Conservation (phyloP, 2,888 invertebrate species). For the Dascillus cervinus region DNA sequence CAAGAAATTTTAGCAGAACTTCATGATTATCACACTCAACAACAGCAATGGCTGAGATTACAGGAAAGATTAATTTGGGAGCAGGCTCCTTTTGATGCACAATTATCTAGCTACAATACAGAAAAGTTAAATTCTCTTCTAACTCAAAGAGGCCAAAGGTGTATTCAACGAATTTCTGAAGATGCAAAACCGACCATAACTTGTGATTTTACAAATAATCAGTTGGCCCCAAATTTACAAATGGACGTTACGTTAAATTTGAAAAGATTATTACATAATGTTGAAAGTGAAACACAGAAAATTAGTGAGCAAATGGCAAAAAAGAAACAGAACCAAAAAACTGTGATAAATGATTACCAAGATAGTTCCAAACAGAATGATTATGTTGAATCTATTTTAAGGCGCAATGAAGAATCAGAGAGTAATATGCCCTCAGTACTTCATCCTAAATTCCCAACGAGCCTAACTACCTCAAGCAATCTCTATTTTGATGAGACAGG, state of each 20-base stretch:
- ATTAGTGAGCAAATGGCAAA: slow-evolving; percentile 41
- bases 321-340: slow-evolving; percentile 7
- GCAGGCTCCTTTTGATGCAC: slow-evolving; percentile 43
- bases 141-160: slow-evolving; percentile 33
- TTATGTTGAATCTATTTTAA: background rate
- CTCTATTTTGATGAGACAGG: slow-evolving; percentile 49
- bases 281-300: slow-evolving; percentile 46
- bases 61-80: slow-evolving; percentile 52
- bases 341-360: background rate
- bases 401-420: slow-evolving; percentile 6
- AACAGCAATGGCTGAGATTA: slow-evolving; percentile 52
- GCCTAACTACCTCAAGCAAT: slow-evolving; percentile 43
- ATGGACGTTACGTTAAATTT: slow-evolving; percentile 43
- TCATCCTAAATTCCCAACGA: slow-evolving; percentile 43
- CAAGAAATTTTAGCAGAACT: slow-evolving; percentile 55
- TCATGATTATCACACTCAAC: slow-evolving; percentile 54
- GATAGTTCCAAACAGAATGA: background rate
- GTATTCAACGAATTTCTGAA: slow-evolving; percentile 36
- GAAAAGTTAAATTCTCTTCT: slow-evolving; percentile 30
- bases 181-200: slow-evolving; percentile 34
- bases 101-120: slow-evolving; percentile 33
- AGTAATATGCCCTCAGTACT: slow-evolving; percentile 21
- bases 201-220: slow-evolving; percentile 40
- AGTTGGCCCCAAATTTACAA: slow-evolving; percentile 38
- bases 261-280: slow-evolving; percentile 42